phyloP scores from a whole-genome alignment of 2,113 vertebrate species.

The Sinocyclocheilus anophthalmus region DNA sequence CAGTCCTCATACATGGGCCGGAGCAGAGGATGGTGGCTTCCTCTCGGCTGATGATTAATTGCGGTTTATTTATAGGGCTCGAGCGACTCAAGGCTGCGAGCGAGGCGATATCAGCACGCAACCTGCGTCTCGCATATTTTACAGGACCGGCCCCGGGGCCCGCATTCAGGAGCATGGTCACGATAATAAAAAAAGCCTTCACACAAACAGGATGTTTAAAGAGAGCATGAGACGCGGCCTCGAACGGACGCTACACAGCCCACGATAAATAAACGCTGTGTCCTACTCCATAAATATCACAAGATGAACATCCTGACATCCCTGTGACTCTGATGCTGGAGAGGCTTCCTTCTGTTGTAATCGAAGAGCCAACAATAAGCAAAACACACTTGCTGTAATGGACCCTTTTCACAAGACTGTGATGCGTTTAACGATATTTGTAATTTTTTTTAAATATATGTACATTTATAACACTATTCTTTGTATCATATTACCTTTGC shows the following conservation, averaged over 20 bases:
- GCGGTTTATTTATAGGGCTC: slow-evolving; percentile 84
- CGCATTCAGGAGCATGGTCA: slow-evolving; percentile 55
- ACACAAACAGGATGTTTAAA: slow-evolving; percentile 72
- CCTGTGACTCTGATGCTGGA: slow-evolving; percentile 23
- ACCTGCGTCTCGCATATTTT: slow-evolving; percentile 71
- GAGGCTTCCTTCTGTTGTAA: slow-evolving; percentile 44
- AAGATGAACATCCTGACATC: slow-evolving; percentile 62
- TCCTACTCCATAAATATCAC: slow-evolving; percentile 67
- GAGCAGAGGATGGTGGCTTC: slow-evolving; percentile 34
- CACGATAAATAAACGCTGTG: slow-evolving; percentile 64
- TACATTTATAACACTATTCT: too few species aligned
- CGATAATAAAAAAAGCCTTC: slow-evolving; percentile 61
- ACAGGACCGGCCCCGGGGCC: slow-evolving; percentile 66
- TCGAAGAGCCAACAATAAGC: background rate
- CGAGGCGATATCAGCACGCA: slow-evolving; percentile 75
- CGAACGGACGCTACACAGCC: slow-evolving; percentile 43
- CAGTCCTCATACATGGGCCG: slow-evolving; percentile 21
- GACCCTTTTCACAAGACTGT: too few species aligned
- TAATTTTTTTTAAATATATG: too few species aligned
- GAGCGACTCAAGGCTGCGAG: slow-evolving; percentile 73
- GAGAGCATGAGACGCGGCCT: slow-evolving; percentile 58
- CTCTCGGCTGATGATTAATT: slow-evolving; percentile 80
- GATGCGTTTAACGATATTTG: too few species aligned
- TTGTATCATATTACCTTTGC: too few species aligned
- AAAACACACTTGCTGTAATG: slow-evolving; percentile 58